Evolutionary conservation across 2,797 vertebrate species (phyloP), one percentile per base, ranked within the genome.

Genomic region (Cuniculus paca): DNA sequence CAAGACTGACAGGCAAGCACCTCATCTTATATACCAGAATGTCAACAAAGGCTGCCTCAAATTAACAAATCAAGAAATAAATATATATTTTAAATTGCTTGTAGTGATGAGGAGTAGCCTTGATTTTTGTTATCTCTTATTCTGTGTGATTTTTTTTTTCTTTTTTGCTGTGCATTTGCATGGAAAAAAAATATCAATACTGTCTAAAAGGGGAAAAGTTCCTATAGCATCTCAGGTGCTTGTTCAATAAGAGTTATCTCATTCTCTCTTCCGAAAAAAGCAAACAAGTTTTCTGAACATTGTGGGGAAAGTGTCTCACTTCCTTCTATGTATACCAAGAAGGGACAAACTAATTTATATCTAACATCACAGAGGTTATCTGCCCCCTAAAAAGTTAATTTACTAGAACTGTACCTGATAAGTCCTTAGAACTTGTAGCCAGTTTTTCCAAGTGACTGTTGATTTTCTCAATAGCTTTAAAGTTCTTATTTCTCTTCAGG

Each of bases 401-500:
- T 72, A 45, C 58, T 45, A 34, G 78, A 92, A 58, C 90, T 75
- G 6, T 99, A 99, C 99, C 99, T 98, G 98, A n/a, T n/a, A n/a
- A 75, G 48, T 97, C 96, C 92, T 93, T 77, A 84, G 95, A 88
- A 70, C 80, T 95, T 0, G 42, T 16, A 74, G 81, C 2, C 13
- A 68, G 88, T 63, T 97, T 98, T 91, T 97, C 96, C 79, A 97
- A 94, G 82, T 98, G 97, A 75, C 61, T 98, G 90, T 94, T 98
- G 95, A 99, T 97, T 90, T 98, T 97, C 91, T 98, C 97, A 1
- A 98, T 97, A 77, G 98, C 98, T 95, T 89, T 97, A 17, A 99
- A 99, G 97, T 99, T 99, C 96, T 98, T 99, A 77, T 90, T 98
- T 96, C 98, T 98, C 96, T 98, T 99, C 85, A 99, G 98, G 58